A percentile compares a stretch with the other conserved stretches of the same genome.
These are phyloP conservation scores for Stylophora pistillata DNA, from an alignment of 64 coral and sea anemone species.

Conservation along the genomic window DNA sequence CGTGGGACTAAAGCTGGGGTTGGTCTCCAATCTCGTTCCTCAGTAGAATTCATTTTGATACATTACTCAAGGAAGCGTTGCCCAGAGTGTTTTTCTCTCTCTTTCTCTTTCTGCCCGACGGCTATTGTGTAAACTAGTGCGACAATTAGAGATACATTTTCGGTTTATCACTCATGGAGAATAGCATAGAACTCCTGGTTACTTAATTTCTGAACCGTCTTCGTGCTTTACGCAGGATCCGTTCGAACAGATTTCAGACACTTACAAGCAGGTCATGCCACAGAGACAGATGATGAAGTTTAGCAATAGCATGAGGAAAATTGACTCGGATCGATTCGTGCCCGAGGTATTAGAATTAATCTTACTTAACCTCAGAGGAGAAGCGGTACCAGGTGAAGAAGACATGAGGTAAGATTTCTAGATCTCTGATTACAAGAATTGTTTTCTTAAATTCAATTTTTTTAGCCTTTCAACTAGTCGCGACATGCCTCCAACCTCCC, in stretches of 20 bases:
- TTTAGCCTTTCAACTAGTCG: neutral
- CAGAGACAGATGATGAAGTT: neutral
- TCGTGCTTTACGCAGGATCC: slow-evolving; percentile 32
- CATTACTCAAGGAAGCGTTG: too few species aligned
- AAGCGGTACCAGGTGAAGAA: neutral
- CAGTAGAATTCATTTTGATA: too few species aligned
- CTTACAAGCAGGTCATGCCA: slow-evolving; percentile 37
- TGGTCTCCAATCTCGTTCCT: too few species aligned
- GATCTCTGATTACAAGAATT: too few species aligned
- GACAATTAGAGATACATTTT: too few species aligned
- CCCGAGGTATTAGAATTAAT: slow-evolving; percentile 53
- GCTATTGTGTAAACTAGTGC: too few species aligned
- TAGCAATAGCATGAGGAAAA: slow-evolving; percentile 3
- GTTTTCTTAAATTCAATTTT: neutral
- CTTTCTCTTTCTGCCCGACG: too few species aligned
- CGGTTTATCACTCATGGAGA: too few species aligned
- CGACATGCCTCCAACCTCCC: neutral
- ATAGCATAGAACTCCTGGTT: too few species aligned
- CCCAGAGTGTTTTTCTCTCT: too few species aligned
- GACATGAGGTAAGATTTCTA: slow-evolving; percentile 35
- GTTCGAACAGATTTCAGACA: slow-evolving; percentile 35
- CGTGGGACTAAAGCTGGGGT: too few species aligned
- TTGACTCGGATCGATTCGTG: slow-evolving; percentile 40
- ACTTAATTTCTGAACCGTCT: too few species aligned
- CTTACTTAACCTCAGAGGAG: slow-evolving; percentile 16